Percentiles rank a stretch among this genome's conserved stretches.
phyloP scores from a whole-genome alignment of 2,888 invertebrate genomes.

The Doris montereyensis region DNA sequence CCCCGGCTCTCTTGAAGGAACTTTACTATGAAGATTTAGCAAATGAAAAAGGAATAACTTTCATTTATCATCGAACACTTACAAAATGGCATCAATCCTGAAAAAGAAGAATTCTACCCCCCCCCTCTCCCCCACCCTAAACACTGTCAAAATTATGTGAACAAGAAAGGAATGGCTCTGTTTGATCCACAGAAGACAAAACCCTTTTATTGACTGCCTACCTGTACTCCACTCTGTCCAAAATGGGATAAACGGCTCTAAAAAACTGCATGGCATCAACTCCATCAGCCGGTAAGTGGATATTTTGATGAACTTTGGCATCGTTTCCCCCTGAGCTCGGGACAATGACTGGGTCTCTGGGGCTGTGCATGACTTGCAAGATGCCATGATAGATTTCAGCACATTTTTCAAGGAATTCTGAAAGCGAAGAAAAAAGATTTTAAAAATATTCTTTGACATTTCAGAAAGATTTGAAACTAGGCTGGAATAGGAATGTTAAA shows the following conservation, averaged over 20 bases:
- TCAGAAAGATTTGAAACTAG: too few relatives aligned
- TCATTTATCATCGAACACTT: too few relatives aligned
- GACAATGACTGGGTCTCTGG: conserved; percentile 68
- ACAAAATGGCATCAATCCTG: too few relatives aligned
- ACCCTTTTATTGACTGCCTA: conserved; percentile 41
- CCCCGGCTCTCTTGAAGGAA: too few relatives aligned
- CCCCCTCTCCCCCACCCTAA: not conserved
- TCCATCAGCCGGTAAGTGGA: conserved; percentile 59
- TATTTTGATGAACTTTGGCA: conserved; percentile 53
- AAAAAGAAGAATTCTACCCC: too few relatives aligned
- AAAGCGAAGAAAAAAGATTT: too few relatives aligned
- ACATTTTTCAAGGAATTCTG: conserved; percentile 69
- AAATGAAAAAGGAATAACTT: too few relatives aligned
- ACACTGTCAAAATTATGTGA: not conserved
- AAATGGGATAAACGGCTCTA: conserved; percentile 61
- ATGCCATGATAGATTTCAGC: conserved; percentile 63
- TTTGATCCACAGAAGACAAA: not conserved
- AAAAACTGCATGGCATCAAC: conserved; percentile 69
- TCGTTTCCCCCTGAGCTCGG: conserved; percentile 65
- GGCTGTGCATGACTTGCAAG: conserved; percentile 60
- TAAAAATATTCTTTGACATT: too few relatives aligned
- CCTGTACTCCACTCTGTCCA: conserved; percentile 65
- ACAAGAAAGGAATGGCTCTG: not conserved
- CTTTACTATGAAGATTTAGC: too few relatives aligned
- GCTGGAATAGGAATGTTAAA: too few relatives aligned